phyloP scores from a whole-genome alignment of 2,113 vertebrate species.

The Mystacornis crossleyi region DNA sequence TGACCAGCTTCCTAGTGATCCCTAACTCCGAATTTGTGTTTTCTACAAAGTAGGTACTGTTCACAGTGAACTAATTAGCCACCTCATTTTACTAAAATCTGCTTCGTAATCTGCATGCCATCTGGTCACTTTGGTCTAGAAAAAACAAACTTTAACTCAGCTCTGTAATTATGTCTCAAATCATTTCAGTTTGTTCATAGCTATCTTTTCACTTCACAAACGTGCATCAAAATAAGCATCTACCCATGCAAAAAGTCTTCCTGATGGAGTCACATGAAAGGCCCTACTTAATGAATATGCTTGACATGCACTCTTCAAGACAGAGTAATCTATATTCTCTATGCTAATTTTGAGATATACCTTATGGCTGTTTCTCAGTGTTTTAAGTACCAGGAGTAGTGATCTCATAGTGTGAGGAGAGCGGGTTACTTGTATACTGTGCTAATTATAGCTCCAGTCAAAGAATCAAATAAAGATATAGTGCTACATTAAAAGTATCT shows the following conservation, averaged over 20 bases:
- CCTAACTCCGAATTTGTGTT: not conserved
- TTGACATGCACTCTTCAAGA: not conserved
- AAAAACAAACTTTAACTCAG: slow-evolving; percentile 4
- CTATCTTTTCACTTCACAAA: not conserved
- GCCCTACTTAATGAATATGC: not conserved
- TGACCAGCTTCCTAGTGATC: not conserved
- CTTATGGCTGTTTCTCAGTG: not conserved
- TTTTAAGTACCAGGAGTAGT: not conserved
- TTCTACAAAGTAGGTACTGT: not conserved
- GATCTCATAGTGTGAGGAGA: not conserved
- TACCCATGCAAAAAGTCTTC: not conserved
- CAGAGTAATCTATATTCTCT: not conserved
- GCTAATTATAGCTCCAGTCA: not conserved
- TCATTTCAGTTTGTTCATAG: not conserved
- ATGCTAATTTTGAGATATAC: not conserved
- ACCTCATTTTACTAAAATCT: slow-evolving; percentile 28
- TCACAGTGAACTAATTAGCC: not conserved
- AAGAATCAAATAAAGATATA: not conserved
- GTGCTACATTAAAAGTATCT: not conserved
- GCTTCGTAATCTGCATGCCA: slow-evolving; percentile 7
- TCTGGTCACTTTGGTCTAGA: slow-evolving; percentile 4
- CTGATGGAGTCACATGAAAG: not conserved
- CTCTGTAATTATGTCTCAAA: not conserved
- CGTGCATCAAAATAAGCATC: not conserved
- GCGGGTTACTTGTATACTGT: not conserved